Conservation (phyloP, 2,888 invertebrate species). For the Melitaea athalia region DNA sequence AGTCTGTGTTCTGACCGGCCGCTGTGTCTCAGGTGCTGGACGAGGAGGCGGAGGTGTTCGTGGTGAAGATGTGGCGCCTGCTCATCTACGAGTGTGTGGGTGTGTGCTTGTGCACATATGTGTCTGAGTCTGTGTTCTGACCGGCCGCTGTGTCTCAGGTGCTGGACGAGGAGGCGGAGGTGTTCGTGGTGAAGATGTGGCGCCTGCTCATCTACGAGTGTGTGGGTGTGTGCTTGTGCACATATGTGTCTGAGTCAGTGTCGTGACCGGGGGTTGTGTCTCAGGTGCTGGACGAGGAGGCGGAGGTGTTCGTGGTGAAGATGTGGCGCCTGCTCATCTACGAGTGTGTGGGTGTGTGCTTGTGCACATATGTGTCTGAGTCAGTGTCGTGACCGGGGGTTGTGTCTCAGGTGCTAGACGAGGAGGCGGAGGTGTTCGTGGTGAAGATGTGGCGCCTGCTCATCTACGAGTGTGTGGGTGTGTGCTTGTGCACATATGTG, state of each 20-base stretch:
- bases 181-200: constrained; percentile 99
- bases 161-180: constrained; percentile 99
- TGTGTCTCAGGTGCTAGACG: constrained; percentile 87
- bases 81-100: constrained; percentile 99
- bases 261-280: background rate
- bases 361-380: too few relatives aligned
- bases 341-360: too few relatives aligned
- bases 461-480: constrained; percentile 99
- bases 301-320: constrained; percentile 99
- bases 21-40: constrained; percentile 85
- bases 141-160: constrained; percentile 55
- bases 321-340: constrained; percentile 99
- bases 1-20: too few relatives aligned
- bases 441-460: constrained; percentile 99
- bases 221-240: too few relatives aligned
- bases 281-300: constrained; percentile 96
- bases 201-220: constrained; percentile 98
- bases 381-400: too few relatives aligned
- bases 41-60: constrained; percentile 99
- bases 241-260: too few relatives aligned
- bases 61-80: constrained; percentile 99
- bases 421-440: constrained; percentile 99
- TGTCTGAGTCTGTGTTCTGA: too few relatives aligned
- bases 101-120: too few relatives aligned
- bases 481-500: too few relatives aligned